These are phyloP conservation scores for Oxycera nigricornis DNA, from an alignment of 2,888 invertebrate species.

Conservation along the genomic window DNA sequence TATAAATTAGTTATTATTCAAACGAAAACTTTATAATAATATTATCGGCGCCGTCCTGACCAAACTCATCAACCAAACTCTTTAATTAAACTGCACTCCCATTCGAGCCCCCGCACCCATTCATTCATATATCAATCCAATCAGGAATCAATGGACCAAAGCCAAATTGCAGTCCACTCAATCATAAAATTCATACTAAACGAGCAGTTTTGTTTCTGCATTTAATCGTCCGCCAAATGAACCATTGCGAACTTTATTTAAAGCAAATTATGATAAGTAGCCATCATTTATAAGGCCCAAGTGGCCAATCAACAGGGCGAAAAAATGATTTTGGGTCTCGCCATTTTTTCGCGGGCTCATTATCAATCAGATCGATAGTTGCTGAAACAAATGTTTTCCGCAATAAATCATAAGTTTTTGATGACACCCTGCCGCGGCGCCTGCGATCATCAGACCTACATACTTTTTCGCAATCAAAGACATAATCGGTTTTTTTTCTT, in stretches of 20 bases:
- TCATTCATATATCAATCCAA: not conserved
- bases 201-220: constrained; percentile 22
- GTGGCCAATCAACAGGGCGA: constrained; percentile 1
- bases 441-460: not conserved
- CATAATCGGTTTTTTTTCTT: too few relatives aligned
- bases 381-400: constrained; percentile 29
- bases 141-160: constrained; percentile 18
- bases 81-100: constrained; percentile 6
- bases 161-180: constrained; percentile 28
- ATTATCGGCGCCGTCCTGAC: constrained; percentile 6
- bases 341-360: constrained; percentile 5
- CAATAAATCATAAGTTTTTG: constrained; percentile 35
- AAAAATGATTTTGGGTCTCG: constrained; percentile 19
- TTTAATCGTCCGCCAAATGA: constrained; percentile 16
- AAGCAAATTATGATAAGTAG: constrained; percentile 36
- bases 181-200: constrained; percentile 11
- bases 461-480: too few relatives aligned
- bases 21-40: constrained; percentile 2
- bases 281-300: constrained; percentile 22
- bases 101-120: not conserved
- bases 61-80: not conserved
- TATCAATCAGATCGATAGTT: constrained; percentile 24
- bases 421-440: not conserved
- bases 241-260: constrained; percentile 31
- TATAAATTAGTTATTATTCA: constrained; percentile 9